Evolutionary conservation across 2,888 invertebrate genomes (phyloP), one percentile per base, ranked within the genome.

Genomic region (Pristionchus japonicus): DNA sequence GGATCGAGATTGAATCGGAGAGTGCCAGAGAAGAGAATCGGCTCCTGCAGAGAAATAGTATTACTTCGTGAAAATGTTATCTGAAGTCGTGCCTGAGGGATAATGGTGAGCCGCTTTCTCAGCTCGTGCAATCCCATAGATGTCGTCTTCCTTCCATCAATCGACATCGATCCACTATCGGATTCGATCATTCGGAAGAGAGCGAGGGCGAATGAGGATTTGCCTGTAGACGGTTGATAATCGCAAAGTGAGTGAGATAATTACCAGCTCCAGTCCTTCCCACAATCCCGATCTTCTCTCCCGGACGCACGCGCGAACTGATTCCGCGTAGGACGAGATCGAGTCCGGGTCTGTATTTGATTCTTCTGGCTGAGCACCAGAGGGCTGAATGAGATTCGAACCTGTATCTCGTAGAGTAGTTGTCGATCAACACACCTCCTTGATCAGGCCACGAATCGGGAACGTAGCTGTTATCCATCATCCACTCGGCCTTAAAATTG

Each of bases 161-260:
- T 97, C 88, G 96, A 94, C 92, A 98, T 98, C 92, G 96, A 96
- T 40, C 98, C 98, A 37, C 90, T 92, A 89, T 97, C 96, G 0
- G 94, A 89, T 95, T 98, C 98, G 91, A 98, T 97, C 93, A 98
- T 97, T 95, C 97, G 97, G 96, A 98, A 98, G 64, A 98, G 96
- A 0, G 97, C 96, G 85, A 97, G 95, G 6, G 97, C 97, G 94
- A 98, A 96, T 91, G 97, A 97, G 87, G 97, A 97, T 95, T 98
- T 98, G 92, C 98, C 98, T 92, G 64, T 13, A 23, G 6, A 64
- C n/a, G n/a, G n/a, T n/a, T n/a, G n/a, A n/a, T n/a, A n/a, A n/a
- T n/a, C n/a, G n/a, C n/a, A n/a, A n/a, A n/a, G n/a, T n/a, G n/a
- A n/a, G n/a, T n/a, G n/a, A n/a, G n/a, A n/a, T n/a, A 40, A 13